A percentile compares a stretch with the other conserved stretches of the same genome.
These are phyloP conservation scores for Neelides sp. DNA, from an alignment of 1,140 invertebrate genomes.

Conservation along the genomic window DNA sequence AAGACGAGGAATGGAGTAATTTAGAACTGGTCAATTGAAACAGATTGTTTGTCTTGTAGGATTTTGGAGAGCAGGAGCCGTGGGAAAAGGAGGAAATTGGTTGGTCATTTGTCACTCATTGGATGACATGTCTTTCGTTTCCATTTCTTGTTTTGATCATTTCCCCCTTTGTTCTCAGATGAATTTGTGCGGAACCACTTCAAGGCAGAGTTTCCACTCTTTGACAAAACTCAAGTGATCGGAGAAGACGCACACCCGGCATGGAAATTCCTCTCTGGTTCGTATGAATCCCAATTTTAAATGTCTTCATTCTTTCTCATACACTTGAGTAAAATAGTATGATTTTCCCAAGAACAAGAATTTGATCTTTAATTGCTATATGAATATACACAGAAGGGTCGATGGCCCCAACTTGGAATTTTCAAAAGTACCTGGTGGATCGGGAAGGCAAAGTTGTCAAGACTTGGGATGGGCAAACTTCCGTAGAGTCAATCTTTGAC, in stretches of 20 bases:
- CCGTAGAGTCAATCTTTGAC: constrained; percentile 38
- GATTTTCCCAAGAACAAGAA: too few species aligned
- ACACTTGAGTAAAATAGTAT: too few species aligned
- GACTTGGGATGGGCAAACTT: constrained; percentile 38
- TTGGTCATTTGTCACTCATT: too few species aligned
- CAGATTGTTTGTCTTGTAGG: constrained; percentile 34
- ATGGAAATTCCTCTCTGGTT: constrained; percentile 42
- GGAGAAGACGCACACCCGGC: constrained; percentile 44
- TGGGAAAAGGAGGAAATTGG: constrained; percentile 36
- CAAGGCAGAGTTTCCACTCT: constrained; percentile 39
- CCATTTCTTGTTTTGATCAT: too few species aligned
- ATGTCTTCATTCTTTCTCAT: too few species aligned
- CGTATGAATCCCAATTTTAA: constrained; percentile 21
- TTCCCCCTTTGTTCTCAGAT: too few species aligned
- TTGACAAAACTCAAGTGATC: constrained; percentile 46
- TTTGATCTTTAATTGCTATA: too few species aligned
- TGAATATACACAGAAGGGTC: constrained; percentile 25
- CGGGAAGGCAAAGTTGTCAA: constrained; percentile 37
- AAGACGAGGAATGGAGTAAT: background rate
- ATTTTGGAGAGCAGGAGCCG: constrained; percentile 45
- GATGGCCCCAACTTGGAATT: constrained; percentile 41
- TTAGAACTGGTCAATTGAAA: background rate
- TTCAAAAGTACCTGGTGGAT: constrained; percentile 44
- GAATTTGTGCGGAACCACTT: constrained; percentile 36
- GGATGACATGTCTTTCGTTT: too few species aligned